Evolutionary conservation across 2,113 vertebrate genomes (phyloP), one percentile per base, ranked within the genome.

Genomic region (Gracilinanus agilis): DNA sequence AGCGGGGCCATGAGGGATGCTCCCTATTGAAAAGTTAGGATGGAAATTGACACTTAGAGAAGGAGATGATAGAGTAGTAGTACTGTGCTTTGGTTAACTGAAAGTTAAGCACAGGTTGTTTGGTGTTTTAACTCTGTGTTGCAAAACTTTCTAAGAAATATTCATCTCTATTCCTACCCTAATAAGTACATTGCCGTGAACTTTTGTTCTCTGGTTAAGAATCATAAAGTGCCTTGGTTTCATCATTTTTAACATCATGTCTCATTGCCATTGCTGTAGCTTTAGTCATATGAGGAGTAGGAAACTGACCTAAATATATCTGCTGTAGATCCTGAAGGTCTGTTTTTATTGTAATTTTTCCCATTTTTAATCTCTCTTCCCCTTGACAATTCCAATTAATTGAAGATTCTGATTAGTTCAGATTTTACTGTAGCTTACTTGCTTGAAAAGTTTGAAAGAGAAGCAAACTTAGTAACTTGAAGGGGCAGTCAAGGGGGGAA

Each of bases 351-450:
- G 12, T n/a, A n/a, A 75, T n/a, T 67, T 13, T 19, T 19, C 61
- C 13, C 12, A 29, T 23, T 34, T 75, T 75, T 75, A n/a, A 34
- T n/a, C 5, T 40, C 55, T 55, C 55, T 5, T 4, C 21, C 21
- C 19, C 16, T 23, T 7, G 2, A 83, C 67, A 40, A 23, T 83
- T 83, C 16, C 34, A 83, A n/a, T 4, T 83, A 83, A 83, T n/a
- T 83, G 16, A 83, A 83, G n/a, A 40, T 91, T 90, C 40, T 94
- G 89, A 29, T 93, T 96, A 67, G 89, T 96, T 40, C 49, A 19
- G 92, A 55, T 91, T 96, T 90, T 54, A 55, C 40, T 95, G 40
- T 88, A 93, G 58, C 93, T 97, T 94, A 92, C 53, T 40, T 93
- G 44, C 88, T 95, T 89, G 75, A 55, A 83, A 2, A 10, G 27